A percentile compares a stretch with the other conserved stretches of the same genome.
Evolutionary conservation across 2,113 vertebrate species (phyloP).

Genomic region (Mellivora capensis): DNA sequence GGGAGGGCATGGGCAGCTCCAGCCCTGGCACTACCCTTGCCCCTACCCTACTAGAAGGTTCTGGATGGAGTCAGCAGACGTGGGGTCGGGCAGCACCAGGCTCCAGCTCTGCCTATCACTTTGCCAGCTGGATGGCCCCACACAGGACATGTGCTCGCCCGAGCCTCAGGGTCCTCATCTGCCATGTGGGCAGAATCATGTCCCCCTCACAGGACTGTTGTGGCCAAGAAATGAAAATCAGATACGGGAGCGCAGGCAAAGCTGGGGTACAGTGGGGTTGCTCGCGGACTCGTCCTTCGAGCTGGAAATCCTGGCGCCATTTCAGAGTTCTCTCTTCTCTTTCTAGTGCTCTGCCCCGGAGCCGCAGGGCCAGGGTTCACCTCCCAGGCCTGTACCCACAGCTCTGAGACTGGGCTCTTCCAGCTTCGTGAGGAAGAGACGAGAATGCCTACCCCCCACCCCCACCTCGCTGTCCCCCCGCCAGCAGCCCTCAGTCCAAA

Average conservation of each 20-base stretch:
- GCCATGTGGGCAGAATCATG: rapidly evolving
- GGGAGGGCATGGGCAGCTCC: no score
- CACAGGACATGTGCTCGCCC: background rate
- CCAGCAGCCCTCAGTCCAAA: background rate
- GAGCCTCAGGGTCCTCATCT: background rate
- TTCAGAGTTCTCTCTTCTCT: background rate
- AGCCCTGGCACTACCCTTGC: rapidly evolving
- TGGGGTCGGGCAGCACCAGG: rapidly evolving
- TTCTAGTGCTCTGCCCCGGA: background rate
- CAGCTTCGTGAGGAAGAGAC: background rate
- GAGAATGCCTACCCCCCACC: background rate
- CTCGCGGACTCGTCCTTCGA: background rate
- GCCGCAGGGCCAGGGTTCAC: background rate
- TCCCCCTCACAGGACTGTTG: background rate
- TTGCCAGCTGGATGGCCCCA: background rate
- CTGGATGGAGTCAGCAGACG: no score
- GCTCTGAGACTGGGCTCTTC: background rate
- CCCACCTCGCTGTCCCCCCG: background rate
- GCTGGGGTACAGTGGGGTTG: rapidly evolving
- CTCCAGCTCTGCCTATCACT: background rate
- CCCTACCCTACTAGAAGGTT: background rate
- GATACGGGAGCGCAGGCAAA: rapidly evolving
- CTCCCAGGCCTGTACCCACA: background rate
- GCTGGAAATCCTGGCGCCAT: background rate
- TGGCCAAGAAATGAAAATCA: background rate